A percentile compares a stretch with the other conserved stretches of the same genome.
These are phyloP conservation scores for Suncus etruscus DNA, from an alignment of 2,113 vertebrate species.

Conservation along the genomic window DNA sequence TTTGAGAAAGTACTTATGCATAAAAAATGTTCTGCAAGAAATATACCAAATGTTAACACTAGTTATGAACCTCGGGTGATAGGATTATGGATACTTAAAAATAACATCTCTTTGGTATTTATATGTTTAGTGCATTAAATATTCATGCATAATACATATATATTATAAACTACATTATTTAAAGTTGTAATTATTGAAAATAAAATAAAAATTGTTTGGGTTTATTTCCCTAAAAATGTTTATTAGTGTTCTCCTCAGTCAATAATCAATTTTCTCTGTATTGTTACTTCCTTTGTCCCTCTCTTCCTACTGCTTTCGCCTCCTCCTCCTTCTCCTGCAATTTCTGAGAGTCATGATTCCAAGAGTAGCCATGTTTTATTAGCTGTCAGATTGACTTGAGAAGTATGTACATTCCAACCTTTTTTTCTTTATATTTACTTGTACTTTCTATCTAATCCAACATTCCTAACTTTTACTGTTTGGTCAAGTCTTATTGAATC, in stretches of 20 bases:
- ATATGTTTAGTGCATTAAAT: constrained; percentile 49
- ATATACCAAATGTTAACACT: constrained; percentile 60
- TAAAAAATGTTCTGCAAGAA: constrained; percentile 71
- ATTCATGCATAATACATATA: constrained; percentile 45
- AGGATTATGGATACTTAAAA: constrained; percentile 58
- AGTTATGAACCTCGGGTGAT: constrained; percentile 53
- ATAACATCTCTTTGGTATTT: constrained; percentile 62
- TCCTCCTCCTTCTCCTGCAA: neutral
- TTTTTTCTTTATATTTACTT: neutral
- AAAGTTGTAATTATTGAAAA: constrained; percentile 55
- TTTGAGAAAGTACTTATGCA: constrained; percentile 62
- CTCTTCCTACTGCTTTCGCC: neutral
- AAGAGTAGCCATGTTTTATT: neutral
- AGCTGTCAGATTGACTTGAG: neutral
- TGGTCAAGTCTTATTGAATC: neutral
- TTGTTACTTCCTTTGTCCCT: neutral
- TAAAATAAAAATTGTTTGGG: constrained; percentile 12
- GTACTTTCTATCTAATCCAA: neutral
- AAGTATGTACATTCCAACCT: neutral
- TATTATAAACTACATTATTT: constrained; percentile 50
- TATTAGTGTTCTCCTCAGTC: neutral
- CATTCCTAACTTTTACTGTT: neutral
- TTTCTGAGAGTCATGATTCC: neutral
- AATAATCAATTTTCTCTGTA: neutral
- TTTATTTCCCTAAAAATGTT: constrained; percentile 41